Conservation (phyloP, 2,113 vertebrate species). For the Pluvianellus socialis region DNA sequence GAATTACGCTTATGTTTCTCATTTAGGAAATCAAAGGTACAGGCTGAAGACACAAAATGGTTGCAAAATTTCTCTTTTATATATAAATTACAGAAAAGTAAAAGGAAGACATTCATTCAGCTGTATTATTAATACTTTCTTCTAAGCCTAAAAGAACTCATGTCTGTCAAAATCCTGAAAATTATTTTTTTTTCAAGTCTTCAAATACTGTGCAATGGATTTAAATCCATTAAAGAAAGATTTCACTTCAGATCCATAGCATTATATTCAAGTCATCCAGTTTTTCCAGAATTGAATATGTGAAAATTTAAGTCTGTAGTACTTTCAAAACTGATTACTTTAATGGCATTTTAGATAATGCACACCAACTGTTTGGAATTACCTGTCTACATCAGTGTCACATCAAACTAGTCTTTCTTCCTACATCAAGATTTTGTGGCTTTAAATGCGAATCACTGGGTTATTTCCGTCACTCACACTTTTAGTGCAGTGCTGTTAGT, state of each 20-base stretch:
- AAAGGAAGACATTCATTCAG: not conserved
- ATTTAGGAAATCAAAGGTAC: not conserved
- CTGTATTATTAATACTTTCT: not conserved
- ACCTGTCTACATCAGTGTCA: not conserved
- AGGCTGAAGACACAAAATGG: not conserved
- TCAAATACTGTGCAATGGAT: not conserved
- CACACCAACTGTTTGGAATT: conserved; percentile 3
- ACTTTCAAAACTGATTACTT: conserved; percentile 23
- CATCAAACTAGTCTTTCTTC: not conserved
- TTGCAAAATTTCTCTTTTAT: not conserved
- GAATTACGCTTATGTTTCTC: not conserved
- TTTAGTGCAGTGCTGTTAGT: not conserved
- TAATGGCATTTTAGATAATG: conserved; percentile 32
- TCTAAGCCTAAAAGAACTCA: not conserved
- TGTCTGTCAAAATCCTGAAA: conserved; percentile 6
- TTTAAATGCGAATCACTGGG: not conserved
- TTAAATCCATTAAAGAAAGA: conserved; percentile 21
- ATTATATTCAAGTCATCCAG: not conserved
- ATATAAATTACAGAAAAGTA: not conserved
- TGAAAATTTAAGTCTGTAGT: not conserved
- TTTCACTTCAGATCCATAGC: conserved; percentile 15
- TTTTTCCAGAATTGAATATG: no score
- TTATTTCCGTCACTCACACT: not conserved
- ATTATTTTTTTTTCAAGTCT: not conserved
- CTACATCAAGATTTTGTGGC: not conserved